These are phyloP conservation scores for Acleris cristana DNA, from an alignment of 2,888 invertebrate species.

Conservation along the genomic window DNA sequence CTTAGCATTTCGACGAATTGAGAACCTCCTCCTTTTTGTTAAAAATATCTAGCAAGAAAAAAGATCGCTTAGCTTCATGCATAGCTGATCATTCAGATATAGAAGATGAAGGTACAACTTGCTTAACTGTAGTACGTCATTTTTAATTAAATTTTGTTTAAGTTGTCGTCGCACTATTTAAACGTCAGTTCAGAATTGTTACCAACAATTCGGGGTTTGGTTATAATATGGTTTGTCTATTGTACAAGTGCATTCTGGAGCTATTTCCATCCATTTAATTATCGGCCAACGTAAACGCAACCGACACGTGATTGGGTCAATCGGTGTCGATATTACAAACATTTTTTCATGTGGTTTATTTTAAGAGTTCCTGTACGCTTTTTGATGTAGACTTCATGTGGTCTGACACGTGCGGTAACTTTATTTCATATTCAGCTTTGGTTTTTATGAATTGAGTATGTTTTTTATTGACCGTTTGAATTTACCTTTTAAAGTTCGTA, in stretches of 20 bases:
- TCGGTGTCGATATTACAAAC: conserved; percentile 61
- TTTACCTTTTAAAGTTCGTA: conserved; percentile 26
- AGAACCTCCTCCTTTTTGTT: too few relatives aligned
- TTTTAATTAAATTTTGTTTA: too few relatives aligned
- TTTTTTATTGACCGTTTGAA: conserved; percentile 30
- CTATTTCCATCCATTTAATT: conserved; percentile 60
- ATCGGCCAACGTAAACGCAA: conserved; percentile 60
- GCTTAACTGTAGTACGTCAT: too few relatives aligned
- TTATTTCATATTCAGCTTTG: conserved; percentile 25
- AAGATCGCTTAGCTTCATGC: too few relatives aligned
- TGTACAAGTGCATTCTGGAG: conserved; percentile 30
- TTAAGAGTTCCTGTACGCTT: conserved; percentile 55
- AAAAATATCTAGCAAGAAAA: too few relatives aligned
- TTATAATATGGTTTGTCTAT: conserved; percentile 24
- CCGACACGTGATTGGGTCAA: conserved; percentile 71
- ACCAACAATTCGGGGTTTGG: too few relatives aligned
- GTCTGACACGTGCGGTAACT: conserved; percentile 36
- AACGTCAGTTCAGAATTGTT: too few relatives aligned
- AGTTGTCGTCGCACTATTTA: too few relatives aligned
- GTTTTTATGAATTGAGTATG: conserved; percentile 22
- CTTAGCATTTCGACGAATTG: too few relatives aligned
- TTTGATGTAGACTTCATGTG: conserved; percentile 42
- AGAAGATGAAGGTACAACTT: too few relatives aligned
- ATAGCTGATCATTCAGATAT: too few relatives aligned
- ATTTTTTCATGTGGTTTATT: conserved; percentile 65